These are phyloP conservation scores for Grapholita molesta DNA, from an alignment of 1,140 invertebrate species.

Conservation along the genomic window DNA sequence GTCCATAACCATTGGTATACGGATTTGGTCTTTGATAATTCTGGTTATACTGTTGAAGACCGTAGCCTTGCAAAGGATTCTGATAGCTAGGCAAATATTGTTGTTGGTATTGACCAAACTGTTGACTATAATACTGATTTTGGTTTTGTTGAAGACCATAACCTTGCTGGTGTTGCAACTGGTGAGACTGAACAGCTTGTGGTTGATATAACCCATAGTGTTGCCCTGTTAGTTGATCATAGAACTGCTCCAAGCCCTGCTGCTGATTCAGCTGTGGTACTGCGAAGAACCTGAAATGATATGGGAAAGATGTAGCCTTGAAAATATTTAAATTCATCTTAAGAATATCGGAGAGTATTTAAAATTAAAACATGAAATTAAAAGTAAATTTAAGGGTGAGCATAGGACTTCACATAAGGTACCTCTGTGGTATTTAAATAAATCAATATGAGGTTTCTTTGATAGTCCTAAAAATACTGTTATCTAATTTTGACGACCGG, in stretches of 20 bases:
- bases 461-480: too few relatives aligned
- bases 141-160: conserved; percentile 19
- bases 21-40: conserved; percentile 27
- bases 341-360: background rate
- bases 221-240: conserved; percentile 47
- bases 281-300: conserved; percentile 81
- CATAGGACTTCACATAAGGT: too few relatives aligned
- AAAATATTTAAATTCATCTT: background rate
- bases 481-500: too few relatives aligned
- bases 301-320: background rate
- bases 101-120: conserved; percentile 32
- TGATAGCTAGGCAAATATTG: conserved; percentile 24
- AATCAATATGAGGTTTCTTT: too few relatives aligned
- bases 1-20: conserved; percentile 34
- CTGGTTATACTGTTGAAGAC: conserved; percentile 9
- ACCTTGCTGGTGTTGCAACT: conserved; percentile 11
- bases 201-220: conserved; percentile 30
- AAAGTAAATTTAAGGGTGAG: too few relatives aligned
- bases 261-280: conserved; percentile 49
- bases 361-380: too few relatives aligned
- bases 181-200: background rate
- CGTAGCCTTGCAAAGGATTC: conserved; percentile 27
- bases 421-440: too few relatives aligned
- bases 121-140: conserved; percentile 21
- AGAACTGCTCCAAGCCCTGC: conserved; percentile 56